These are phyloP conservation scores for Upupa epops DNA, from an alignment of 2,113 vertebrate species.

Conservation along the genomic window DNA sequence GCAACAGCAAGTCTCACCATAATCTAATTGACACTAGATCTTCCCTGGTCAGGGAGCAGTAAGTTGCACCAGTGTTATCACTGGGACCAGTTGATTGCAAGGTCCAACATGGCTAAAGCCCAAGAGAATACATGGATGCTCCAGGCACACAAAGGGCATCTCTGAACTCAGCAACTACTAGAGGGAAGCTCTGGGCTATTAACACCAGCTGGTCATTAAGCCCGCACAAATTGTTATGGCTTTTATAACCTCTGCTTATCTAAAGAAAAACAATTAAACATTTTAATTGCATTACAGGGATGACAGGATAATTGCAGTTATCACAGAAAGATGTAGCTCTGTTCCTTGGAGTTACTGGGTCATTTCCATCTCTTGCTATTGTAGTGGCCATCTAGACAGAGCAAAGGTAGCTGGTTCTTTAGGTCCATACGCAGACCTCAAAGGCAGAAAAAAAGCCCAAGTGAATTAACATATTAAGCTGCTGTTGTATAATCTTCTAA, in stretches of 20 bases:
- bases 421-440: neutral
- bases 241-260: conserved; percentile 64
- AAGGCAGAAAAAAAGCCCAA: neutral
- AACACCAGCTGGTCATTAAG: conserved; percentile 63
- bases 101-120: conserved; percentile 27
- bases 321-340: conserved; percentile 51
- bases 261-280: conserved; percentile 67
- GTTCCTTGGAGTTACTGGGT: conserved; percentile 57
- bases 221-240: conserved; percentile 57
- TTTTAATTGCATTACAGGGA: conserved; percentile 60
- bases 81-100: conserved; percentile 54
- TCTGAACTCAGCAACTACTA: conserved; percentile 41
- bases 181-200: conserved; percentile 50
- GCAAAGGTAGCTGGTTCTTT: neutral
- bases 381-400: conserved; percentile 30
- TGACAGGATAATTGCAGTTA: conserved; percentile 69
- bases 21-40: conserved; percentile 11
- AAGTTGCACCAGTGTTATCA: conserved; percentile 45
- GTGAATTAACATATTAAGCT: neutral
- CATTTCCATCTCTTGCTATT: conserved; percentile 50
- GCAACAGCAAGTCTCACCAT: neutral
- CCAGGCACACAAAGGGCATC: neutral
- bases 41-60: conserved; percentile 8
- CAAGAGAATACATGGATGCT: conserved; percentile 13
- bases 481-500: neutral